A percentile compares a stretch with the other conserved stretches of the same genome.
phyloP scores from a whole-genome alignment of 2,113 vertebrate species.

The Microtus richardsoni region DNA sequence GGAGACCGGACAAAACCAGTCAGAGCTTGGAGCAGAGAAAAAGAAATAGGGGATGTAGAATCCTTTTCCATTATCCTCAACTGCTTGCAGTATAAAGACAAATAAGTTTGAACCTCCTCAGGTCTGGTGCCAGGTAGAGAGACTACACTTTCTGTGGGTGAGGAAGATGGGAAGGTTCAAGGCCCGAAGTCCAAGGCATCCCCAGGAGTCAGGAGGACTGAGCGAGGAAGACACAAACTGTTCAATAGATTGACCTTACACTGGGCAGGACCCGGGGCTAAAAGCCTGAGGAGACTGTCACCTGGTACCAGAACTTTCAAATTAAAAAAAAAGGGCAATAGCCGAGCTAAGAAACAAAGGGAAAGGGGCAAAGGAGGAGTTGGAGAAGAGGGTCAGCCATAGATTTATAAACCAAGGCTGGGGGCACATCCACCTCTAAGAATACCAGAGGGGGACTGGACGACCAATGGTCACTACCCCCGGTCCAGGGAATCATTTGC shows the following conservation, averaged over 20 bases:
- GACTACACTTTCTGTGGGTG: not conserved
- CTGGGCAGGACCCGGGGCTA: not conserved
- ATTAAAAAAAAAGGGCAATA: not conserved
- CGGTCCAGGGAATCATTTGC: not conserved
- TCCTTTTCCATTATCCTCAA: no score
- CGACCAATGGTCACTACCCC: not conserved
- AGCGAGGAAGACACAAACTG: not conserved
- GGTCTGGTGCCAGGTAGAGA: not conserved
- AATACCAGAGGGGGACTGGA: not conserved
- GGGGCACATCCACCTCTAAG: not conserved
- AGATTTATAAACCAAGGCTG: not conserved
- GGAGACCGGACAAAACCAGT: not conserved
- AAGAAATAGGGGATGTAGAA: no score
- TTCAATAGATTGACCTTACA: not conserved
- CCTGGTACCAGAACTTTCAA: not conserved
- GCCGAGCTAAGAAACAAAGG: not conserved
- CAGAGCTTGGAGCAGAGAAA: no score
- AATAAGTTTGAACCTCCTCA: not conserved
- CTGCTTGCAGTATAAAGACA: not conserved
- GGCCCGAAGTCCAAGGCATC: not conserved
- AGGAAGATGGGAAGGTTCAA: not conserved
- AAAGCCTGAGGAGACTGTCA: not conserved
- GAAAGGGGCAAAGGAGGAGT: not conserved
- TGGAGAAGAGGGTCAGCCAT: not conserved
- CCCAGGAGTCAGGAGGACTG: not conserved